These are phyloP conservation scores for Cyrtodaria siliqua DNA, from an alignment of 2,888 invertebrate genomes.

Conservation along the genomic window DNA sequence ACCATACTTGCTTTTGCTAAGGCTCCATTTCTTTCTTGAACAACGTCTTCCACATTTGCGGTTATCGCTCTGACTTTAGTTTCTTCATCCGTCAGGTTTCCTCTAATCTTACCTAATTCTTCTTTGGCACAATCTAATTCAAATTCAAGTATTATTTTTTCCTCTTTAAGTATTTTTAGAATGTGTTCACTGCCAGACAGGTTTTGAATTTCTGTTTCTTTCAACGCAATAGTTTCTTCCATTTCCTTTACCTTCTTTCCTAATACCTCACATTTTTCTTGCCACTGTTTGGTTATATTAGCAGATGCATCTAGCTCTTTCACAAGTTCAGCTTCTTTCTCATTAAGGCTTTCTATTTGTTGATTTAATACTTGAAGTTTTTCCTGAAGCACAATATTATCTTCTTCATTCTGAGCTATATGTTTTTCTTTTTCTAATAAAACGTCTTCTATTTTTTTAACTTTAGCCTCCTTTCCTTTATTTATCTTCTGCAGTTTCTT, in stretches of 20 bases:
- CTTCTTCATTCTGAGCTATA: slow-evolving; percentile 52
- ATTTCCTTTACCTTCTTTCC: slow-evolving; percentile 42
- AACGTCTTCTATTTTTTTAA: slow-evolving; percentile 69
- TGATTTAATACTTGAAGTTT: slow-evolving; percentile 43
- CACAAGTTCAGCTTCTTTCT: slow-evolving; percentile 45
- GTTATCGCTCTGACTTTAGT: slow-evolving; percentile 12
- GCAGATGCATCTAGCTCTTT: slow-evolving; percentile 24
- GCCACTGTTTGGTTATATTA: slow-evolving; percentile 26
- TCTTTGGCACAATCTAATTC: slow-evolving; percentile 62
- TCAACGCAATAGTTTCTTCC: slow-evolving; percentile 45
- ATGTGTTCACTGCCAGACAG: slow-evolving; percentile 40
- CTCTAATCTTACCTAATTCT: slow-evolving; percentile 46
- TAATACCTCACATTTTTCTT: slow-evolving; percentile 9
- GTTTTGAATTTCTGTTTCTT: slow-evolving; percentile 53
- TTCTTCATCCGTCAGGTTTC: slow-evolving; percentile 26
- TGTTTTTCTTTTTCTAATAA: slow-evolving; percentile 57
- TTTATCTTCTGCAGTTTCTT: slow-evolving; percentile 70
- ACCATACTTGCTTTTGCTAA: slow-evolving; percentile 22
- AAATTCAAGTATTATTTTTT: slow-evolving; percentile 65
- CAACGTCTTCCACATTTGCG: slow-evolving; percentile 23
- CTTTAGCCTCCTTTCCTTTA: slow-evolving; percentile 70
- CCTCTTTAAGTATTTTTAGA: slow-evolving; percentile 49
- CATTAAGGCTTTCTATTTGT: slow-evolving; percentile 27
- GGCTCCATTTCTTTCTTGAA: slow-evolving; percentile 27
- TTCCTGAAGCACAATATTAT: slow-evolving; percentile 49